Base-by-base conservation (phyloP, 2,113 vertebrate genomes). In the Gasterosteus aculeatus region DNA sequence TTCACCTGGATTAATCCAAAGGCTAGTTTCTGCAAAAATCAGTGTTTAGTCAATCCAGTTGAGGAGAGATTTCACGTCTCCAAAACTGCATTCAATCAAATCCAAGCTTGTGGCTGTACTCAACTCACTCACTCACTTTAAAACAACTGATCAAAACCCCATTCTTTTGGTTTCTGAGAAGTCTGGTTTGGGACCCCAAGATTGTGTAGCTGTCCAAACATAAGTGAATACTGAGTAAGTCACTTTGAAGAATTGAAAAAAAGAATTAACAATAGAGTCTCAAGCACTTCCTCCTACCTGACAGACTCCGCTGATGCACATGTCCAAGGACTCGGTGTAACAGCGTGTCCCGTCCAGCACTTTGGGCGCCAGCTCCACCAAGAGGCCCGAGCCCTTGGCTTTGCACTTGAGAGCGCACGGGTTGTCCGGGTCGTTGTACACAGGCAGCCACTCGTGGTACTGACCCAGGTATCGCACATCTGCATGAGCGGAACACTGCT, bases 321-420 rank as follows among this genome's bases (percentile, higher is more conserved):
- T 99, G 85, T 99, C 97, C 92, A 99, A 83, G 10, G 98, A 98
- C 87, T 98, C 98, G 1, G 96, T 97, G 86, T 99, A 97, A 88
- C 98, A 99, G 2, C 98, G 95, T 0, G 98, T 99, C 14, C 98
- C 98, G 41, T 99, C 98, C 78, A 99, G 92, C 75, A 99, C 98
- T 73, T 99, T 99, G 0, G 98, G 98, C 0, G 98, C 96, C 72
- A 99, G 91, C 82, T 99, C 98, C 80, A 98, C 94, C 78, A 98
- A 81, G 9, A 97, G 86, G 69, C 92, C 82, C 0, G 90, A 93
- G 53, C 88, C 96, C 87, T 94, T 96, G 80, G 97, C 96, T 74
- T 95, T 95, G 82, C 98, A 99, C 82, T 97, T 98, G 60, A 99
- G 93, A 0, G 97, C 94, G 38, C 97, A 99, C 0, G 98, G 98